These are phyloP conservation scores for Pterois miles DNA, from an alignment of 2,797 vertebrate species.

Conservation along the genomic window DNA sequence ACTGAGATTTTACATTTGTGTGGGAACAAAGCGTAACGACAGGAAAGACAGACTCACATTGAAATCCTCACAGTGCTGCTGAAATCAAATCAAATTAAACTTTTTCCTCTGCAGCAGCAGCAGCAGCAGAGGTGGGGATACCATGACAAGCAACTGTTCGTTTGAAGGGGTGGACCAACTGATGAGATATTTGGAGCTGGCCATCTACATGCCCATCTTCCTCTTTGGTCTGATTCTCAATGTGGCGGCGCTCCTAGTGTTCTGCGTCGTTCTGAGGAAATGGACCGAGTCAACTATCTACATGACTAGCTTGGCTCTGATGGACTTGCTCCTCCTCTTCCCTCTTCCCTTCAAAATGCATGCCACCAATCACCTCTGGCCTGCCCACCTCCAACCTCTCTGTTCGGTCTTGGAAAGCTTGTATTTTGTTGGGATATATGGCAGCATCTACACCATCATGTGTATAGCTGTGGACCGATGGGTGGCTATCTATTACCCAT, in stretches of 20 bases:
- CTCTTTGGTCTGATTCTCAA: constrained; percentile 86
- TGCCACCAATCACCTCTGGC: constrained; percentile 50
- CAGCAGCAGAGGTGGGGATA: background rate
- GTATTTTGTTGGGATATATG: constrained; percentile 91
- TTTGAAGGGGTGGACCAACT: constrained; percentile 64
- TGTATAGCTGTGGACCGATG: constrained; percentile 91
- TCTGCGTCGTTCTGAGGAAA: constrained; percentile 82
- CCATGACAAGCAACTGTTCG: constrained; percentile 67
- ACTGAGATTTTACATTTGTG: constrained; percentile 27
- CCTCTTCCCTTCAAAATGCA: constrained; percentile 88
- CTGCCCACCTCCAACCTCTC: background rate
- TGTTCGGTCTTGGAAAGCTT: constrained; percentile 86
- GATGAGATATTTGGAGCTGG: constrained; percentile 75
- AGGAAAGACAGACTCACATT: constrained; percentile 25
- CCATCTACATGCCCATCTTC: constrained; percentile 88
- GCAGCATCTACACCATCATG: constrained; percentile 90
- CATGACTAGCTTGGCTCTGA: constrained; percentile 89
- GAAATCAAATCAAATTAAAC: constrained; percentile 7
- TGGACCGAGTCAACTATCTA: constrained; percentile 88
- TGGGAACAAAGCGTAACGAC: constrained; percentile 26
- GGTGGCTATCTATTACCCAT: constrained; percentile 85
- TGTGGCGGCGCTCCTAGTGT: constrained; percentile 79
- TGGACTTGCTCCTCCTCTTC: constrained; percentile 89
- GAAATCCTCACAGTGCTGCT: constrained; percentile 13
- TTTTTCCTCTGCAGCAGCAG: background rate